A percentile compares a stretch with the other conserved stretches of the same genome.
These are phyloP conservation scores for Mesaphorura yosii DNA, from an alignment of 1,140 invertebrate genomes.

Conservation along the genomic window DNA sequence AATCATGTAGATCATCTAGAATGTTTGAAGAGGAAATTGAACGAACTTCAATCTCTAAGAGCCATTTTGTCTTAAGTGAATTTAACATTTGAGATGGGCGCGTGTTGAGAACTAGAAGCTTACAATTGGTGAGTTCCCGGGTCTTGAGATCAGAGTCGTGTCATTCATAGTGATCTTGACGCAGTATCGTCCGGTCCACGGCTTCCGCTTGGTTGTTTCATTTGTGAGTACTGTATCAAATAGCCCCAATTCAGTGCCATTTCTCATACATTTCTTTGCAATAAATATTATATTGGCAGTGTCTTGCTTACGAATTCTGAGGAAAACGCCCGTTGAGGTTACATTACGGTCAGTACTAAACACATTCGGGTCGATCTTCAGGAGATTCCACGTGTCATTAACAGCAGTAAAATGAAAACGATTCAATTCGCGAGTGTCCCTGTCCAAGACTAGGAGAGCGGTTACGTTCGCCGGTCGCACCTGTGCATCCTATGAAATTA, in stretches of 20 bases:
- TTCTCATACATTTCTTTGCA: too few species aligned
- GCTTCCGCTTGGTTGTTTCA: neutral
- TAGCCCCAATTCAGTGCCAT: too few species aligned
- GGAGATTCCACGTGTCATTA: constrained; percentile 19
- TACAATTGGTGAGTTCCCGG: neutral
- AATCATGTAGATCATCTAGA: constrained; percentile 14
- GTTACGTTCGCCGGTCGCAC: neutral
- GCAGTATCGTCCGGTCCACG: constrained; percentile 13
- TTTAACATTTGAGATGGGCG: too few species aligned
- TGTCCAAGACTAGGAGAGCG: constrained; percentile 15
- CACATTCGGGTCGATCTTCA: neutral
- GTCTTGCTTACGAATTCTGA: constrained; percentile 11
- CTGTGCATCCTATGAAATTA: neutral
- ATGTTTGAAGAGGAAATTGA: too few species aligned
- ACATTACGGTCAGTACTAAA: too few species aligned
- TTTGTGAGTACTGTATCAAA: neutral
- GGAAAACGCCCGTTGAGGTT: too few species aligned
- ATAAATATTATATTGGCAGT: too few species aligned
- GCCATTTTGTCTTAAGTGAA: neutral
- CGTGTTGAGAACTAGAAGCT: neutral
- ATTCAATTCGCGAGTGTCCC: constrained; percentile 18
- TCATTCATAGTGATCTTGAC: constrained; percentile 15
- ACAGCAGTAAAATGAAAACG: constrained; percentile 8
- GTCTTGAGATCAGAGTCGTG: constrained; percentile 2
- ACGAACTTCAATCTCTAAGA: too few species aligned